Base-by-base conservation (phyloP, 1,140 invertebrate genomes). In the Drosophila malerkotliana region DNA sequence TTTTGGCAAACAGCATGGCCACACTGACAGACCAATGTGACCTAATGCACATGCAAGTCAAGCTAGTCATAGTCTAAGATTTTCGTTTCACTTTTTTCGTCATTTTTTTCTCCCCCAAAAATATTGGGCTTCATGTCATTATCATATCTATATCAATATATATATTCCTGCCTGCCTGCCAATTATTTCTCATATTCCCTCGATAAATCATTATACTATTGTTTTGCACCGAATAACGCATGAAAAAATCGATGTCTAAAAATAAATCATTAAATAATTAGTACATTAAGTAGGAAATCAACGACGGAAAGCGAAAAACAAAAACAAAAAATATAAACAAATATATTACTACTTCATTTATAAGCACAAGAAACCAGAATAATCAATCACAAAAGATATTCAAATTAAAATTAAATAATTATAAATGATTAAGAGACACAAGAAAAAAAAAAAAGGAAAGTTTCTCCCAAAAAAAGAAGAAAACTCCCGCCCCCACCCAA, bases 331-430 rank as follows among this genome's bases (percentile, higher is more conserved):
- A 47, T n/a, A 21, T 32, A 76, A 59, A 15, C 44, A 21, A 47
- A 48, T 64, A 72, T 72, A 76, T 85, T 77, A 75, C 61, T 77
- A 75, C 61, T 79, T 87, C 77, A 77, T 68, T 28, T 62, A 62
- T 69, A 82, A 78, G 58, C 41, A 72, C 39, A 18, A 52, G 10
- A 10, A 21, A 52, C 52, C 12, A 62, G 45, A 41, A 45, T 47
- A 15, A 72, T 59, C 21, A 72, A 69, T 9, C 21, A 53, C 18
- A 45, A 66, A 39, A 44, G 28, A 30, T 6, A 21, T 34, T 66
- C 49, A 64, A 18, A 67, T 67, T 67, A 64, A 61, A 60, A 51
- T 61, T 66, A 67, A 67, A 44, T 67, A 67, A 67, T 47, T 41
- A 69, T 69, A 69, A 49, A 48, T 69, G 44, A 69, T 47, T 69